Evolutionary conservation across 2,888 invertebrate genomes (phyloP), one percentile per base, ranked within the genome.

Genomic region (Morinoia aosen): DNA sequence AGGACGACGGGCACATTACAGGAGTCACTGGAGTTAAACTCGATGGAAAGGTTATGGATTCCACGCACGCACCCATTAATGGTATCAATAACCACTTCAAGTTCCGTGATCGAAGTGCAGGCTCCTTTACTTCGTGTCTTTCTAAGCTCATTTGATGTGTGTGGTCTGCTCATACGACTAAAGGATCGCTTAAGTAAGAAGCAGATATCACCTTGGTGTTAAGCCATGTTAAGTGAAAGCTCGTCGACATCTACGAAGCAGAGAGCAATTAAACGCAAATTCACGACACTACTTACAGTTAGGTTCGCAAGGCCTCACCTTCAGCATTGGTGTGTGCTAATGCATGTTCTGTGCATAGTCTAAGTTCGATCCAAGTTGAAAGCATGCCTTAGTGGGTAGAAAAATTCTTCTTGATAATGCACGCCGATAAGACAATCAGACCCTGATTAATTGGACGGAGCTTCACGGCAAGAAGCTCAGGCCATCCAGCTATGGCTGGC

Each of bases 401-500:
- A 76, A 33, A 76, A 76, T 76, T 76, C 76, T 76, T 76, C 76
- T 76, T 76, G 76, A 76, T 76, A 76, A 33, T 76, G 76, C 76
- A 76, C 19, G 76, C 25, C 33, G 76, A 76, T 76, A 76, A 76
- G 76, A 76, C 14, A 76, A 76, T 76, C 33, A 76, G 76, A 76
- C 76, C 33, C 76, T 76, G 76, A 76, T 33, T 76, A 76, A 76
- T 76, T 76, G 76, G 33, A 76, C 76, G 76, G 76, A 76, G 76
- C 25, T 90, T 90, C 90, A 48, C 39, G 40, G 90, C 40, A 90
- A 90, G 90, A 90, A 90, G 25, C 76, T 7, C 19, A 11, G 12
- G 90, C 7, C 48, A 14, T 16, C 48, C 39, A 40, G 90, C 48
- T 7, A 57, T 93, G 93, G 56, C 19, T 5, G 93, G 12, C 93